Evolutionary conservation across 2,797 vertebrate species (phyloP), one percentile per base, ranked within the genome.

Genomic region (Menidia menidia): DNA sequence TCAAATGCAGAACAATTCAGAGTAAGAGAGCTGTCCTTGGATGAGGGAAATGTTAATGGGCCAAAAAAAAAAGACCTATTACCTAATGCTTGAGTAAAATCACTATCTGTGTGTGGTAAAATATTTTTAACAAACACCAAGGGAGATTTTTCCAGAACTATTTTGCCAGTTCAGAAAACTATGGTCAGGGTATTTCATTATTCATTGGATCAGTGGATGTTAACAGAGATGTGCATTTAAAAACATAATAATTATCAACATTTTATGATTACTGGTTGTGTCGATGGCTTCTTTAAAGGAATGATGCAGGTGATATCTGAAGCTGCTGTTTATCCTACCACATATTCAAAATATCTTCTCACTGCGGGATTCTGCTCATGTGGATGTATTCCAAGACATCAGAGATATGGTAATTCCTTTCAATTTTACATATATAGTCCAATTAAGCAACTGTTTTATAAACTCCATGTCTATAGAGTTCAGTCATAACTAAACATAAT

Each of bases 141-240:
- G 60, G 15, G 31, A 68, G 30, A 31, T 45, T 67, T 54, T 32
- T 64, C n/a, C 41, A 63, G 51, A 69, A 3, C 41, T 32, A 32
- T 35, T 67, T 53, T 30, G 60, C 48, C 54, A 32, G 30, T 30
- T 79, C 61, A 65, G 51, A 39, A 56, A 68, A 60, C 33, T 73
- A 64, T 65, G 47, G 64, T 76, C 50, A 62, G 82, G 65, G 82
- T 69, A 64, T 83, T 90, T 88, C 63, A 86, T 73, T 82, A 68
- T 80, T 73, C 82, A 84, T 88, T 83, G 72, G 76, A 70, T 77
- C 71, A 73, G 71, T 79, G 58, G 58, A 69, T 69, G 82, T 88
- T 68, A 84, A 81, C 82, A 79, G 82, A 68, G 67, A 80, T n/a
- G 58, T 45, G 56, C 70, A 68, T 80, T 81, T 68, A 86, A 83